Conservation (phyloP, 1,140 invertebrate genomes). For the Drosophila orosa region DNA sequence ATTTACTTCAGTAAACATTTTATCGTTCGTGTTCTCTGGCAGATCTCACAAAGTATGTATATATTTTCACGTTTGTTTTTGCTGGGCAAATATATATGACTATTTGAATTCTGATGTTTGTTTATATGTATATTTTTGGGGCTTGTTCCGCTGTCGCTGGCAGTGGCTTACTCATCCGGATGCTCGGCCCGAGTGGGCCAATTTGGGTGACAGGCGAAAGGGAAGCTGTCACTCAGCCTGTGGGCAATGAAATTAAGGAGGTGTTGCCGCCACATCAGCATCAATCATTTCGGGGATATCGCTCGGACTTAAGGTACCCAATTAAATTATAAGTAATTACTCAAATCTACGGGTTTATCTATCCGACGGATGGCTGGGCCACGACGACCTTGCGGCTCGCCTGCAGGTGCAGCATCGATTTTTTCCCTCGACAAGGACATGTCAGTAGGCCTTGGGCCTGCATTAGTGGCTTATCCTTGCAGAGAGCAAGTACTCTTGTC, state of each 20-base stretch:
- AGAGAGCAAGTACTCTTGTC: background rate
- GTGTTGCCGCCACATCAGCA: constrained; percentile 25
- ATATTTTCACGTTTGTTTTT: constrained; percentile 8
- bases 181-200: constrained; percentile 35
- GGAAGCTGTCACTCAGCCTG: constrained; percentile 57
- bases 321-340: constrained; percentile 15
- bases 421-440: constrained; percentile 29
- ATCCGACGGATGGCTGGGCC: background rate
- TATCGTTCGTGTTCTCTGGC: constrained; percentile 8
- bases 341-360: constrained; percentile 2
- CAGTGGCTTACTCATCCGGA: constrained; percentile 43
- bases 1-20: constrained; percentile 37
- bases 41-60: constrained; percentile 7
- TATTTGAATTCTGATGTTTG: constrained; percentile 33
- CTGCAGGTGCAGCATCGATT: constrained; percentile 39
- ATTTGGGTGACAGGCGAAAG: constrained; percentile 47
- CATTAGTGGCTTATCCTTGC: constrained; percentile 28
- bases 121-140: constrained; percentile 20
- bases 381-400: constrained; percentile 18
- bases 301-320: background rate
- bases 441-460: constrained; percentile 18
- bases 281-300: constrained; percentile 24
- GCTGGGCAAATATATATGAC: constrained; percentile 39
- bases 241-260: constrained; percentile 18
- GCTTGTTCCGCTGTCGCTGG: constrained; percentile 37